These are phyloP conservation scores for Megaceryle alcyon DNA, from an alignment of 2,797 vertebrate genomes.

Conservation along the genomic window DNA sequence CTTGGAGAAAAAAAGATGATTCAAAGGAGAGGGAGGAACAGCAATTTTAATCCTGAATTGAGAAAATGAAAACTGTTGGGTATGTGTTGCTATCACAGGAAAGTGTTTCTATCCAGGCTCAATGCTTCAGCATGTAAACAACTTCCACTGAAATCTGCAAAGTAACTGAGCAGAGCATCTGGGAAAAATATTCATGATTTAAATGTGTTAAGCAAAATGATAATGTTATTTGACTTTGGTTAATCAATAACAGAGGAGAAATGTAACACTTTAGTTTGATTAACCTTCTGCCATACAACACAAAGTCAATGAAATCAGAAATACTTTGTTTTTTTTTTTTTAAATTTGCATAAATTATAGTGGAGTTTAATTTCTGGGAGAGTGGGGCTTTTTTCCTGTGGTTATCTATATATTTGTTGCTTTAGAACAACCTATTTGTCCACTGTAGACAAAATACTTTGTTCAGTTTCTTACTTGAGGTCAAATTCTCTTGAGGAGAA, in stretches of 20 bases:
- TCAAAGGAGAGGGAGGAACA: conserved; percentile 20
- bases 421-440: neutral
- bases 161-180: conserved; percentile 5
- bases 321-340: neutral
- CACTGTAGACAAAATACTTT: conserved; percentile 43
- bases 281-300: conserved; percentile 23
- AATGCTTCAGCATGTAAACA: conserved; percentile 40
- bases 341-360: neutral
- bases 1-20: conserved; percentile 25
- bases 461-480: conserved; percentile 61
- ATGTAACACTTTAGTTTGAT: conserved; percentile 10
- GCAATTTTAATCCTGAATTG: conserved; percentile 13
- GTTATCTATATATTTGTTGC: conserved; percentile 16
- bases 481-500: conserved; percentile 83
- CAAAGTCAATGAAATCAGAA: conserved; percentile 38
- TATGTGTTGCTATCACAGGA: conserved; percentile 28
- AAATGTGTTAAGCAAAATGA: conserved; percentile 51
- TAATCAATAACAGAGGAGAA: conserved; percentile 56
- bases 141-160: conserved; percentile 28
- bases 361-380: neutral
- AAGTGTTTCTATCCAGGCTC: conserved; percentile 1
- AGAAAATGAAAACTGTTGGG: conserved; percentile 43
- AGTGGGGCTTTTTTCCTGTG: neutral
- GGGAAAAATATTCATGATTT: conserved; percentile 45
- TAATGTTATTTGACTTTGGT: conserved; percentile 60